Evolutionary conservation across 2,888 invertebrate species (phyloP).

Genomic region (Clanis bilineata): DNA sequence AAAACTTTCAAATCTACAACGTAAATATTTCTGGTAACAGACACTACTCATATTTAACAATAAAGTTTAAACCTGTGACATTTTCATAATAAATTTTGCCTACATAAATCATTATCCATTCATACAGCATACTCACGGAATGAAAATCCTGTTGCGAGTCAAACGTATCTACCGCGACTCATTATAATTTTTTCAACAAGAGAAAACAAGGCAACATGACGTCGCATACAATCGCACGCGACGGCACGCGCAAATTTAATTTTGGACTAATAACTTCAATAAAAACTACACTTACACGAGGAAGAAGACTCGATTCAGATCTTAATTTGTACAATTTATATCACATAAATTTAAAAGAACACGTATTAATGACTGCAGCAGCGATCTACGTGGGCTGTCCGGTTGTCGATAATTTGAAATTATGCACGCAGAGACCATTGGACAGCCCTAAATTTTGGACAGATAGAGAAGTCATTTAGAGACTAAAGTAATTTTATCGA

Average conservation of each 20-base stretch:
- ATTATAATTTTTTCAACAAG: constrained; percentile 37
- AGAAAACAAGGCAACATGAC: constrained; percentile 23
- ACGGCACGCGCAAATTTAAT: constrained; percentile 27
- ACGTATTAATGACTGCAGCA: constrained; percentile 48
- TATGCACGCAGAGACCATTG: constrained; percentile 47
- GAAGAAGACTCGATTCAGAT: constrained; percentile 72
- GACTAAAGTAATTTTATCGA: background rate
- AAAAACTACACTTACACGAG: constrained; percentile 61
- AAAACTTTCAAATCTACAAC: background rate
- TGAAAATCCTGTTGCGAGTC: constrained; percentile 27
- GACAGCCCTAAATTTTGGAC: constrained; percentile 7
- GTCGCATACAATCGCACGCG: background rate
- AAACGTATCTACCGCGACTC: constrained; percentile 21
- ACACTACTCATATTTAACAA: too few relatives aligned
- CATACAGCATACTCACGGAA: background rate
- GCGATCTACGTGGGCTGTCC: constrained; percentile 34
- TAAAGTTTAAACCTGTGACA: too few relatives aligned
- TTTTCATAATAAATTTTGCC: too few relatives aligned
- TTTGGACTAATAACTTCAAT: constrained; percentile 62
- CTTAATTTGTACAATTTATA: constrained; percentile 75
- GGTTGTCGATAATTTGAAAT: constrained; percentile 30
- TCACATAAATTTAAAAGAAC: constrained; percentile 73
- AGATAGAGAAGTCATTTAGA: constrained; percentile 1
- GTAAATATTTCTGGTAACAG: too few relatives aligned
- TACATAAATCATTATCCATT: background rate